These are phyloP conservation scores for Erebia epiphron DNA, from an alignment of 2,888 invertebrate genomes.

Conservation along the genomic window DNA sequence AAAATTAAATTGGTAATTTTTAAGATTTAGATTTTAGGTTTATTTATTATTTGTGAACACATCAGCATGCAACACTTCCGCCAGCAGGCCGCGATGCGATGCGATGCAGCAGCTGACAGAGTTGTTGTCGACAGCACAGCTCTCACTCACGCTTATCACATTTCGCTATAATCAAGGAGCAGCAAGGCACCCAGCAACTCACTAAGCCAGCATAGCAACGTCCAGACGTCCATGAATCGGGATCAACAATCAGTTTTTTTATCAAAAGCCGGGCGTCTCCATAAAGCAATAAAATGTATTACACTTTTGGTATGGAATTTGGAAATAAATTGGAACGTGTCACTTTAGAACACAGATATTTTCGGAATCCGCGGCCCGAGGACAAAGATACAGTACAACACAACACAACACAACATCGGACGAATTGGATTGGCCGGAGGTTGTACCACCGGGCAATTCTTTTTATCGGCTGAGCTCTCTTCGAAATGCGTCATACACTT, in stretches of 20 bases:
- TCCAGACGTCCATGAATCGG: no score
- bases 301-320: background rate
- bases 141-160: no score
- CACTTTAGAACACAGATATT: slow-evolving; percentile 8
- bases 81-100: no score
- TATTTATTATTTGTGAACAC: no score
- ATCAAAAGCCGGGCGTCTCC: background rate
- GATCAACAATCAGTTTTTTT: background rate
- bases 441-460: background rate
- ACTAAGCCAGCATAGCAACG: no score
- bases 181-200: no score
- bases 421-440: slow-evolving; percentile 13
- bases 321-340: slow-evolving; percentile 15
- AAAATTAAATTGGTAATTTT: no score
- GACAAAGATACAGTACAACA: slow-evolving; percentile 8
- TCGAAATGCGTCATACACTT: background rate
- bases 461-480: background rate
- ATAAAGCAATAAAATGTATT: background rate
- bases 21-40: no score
- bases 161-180: no score
- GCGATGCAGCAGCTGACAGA: no score
- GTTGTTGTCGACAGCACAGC: no score
- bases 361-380: slow-evolving; percentile 1
- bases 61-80: no score
- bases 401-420: background rate